Base-by-base conservation (phyloP, 2,888 invertebrate species). In the Linnaemya tessellans region DNA sequence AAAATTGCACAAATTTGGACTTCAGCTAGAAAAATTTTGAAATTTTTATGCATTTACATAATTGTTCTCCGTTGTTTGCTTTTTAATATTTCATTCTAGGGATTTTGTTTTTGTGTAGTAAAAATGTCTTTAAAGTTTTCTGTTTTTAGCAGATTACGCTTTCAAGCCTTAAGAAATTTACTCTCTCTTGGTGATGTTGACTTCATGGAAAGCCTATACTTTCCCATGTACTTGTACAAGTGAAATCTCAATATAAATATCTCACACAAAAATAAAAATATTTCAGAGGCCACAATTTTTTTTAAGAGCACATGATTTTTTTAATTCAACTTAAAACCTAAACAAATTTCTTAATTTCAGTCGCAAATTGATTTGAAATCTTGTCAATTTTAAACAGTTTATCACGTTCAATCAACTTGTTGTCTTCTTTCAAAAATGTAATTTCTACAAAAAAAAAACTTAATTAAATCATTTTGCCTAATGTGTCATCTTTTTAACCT, bases 371-470 rank as follows among this genome's bases (percentile, higher is more conserved):
- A 67, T 46, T 67, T 5, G 38, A 30, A 75, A 65, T 43, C 20
- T 64, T 75, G 11, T n/a, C 8, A 75, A 1, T 11, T 20, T 20
- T 35, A 13, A 58, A n/a, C 46, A 46, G 10, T 64, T 65, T 64
- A n/a, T 51, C 74, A 65, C 54, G 75, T 75, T 75, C 64, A 56
- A 65, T 75, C 8, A 65, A 62, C 64, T 75, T 56, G n/a, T 56
- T 54, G 22, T 49, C 60, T 35, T n/a, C 30, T 64, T 9, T 43
- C 5, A 22, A 56, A n/a, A 11, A 43, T 49, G 3, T 49, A 60
- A 49, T 73, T 49, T 49, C n/a, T 13, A 62, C 9, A 65, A 56
- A 30, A 30, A 30, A 30, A 30, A 77, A 65, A 46, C 3, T 30
- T 18, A 56, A 77, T 56, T 65, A 60, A 43, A 49, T 58, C 49